Evolutionary conservation across 2,888 invertebrate species (phyloP), one percentile per base, ranked within the genome.

Genomic region (Drosophila engyochracea): DNA sequence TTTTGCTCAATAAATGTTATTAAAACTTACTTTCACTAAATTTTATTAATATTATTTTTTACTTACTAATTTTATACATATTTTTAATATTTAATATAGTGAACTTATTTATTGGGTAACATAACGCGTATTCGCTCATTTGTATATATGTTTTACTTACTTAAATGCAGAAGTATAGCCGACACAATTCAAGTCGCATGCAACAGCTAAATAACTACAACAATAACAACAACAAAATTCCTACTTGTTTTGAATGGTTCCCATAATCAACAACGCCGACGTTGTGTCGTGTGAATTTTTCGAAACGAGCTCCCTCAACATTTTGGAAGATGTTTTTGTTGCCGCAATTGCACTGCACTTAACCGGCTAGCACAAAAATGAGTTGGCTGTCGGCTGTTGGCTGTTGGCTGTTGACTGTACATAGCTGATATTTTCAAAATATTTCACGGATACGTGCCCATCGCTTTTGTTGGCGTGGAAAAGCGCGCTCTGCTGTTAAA

Each of bases 381-480:
- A 53, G 52, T 57, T 47, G 47, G 57, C 53, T 59, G 78, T 52
- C 57, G 66, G 16, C 10, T 39, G 68, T 54, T 49, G 44, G 16
- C 10, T 39, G 68, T 54, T 49, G 44, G 22, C 47, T 62, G 78
- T 54, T 70, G 64, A 41, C 53, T 67, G 70, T 62, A 51, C 53
- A 63, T 58, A 28, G 66, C 52, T 70, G 70, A 64, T 87, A 85
- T 91, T 87, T 91, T 85, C 90, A 89, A 91, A 90, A 88, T 85
- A 88, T 91, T 91, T 91, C 91, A 87, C 91, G 87, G 88, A 90
- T 91, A 88, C 85, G 81, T 91, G 87, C 76, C 58, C 85, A 71
- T 70, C 64, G 79, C 74, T 70, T 54, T 75, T 79, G 76, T 70
- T 82, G 75, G 74, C 74, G 77, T 76, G 83, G 82, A 66, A 82